Evolutionary conservation across 2,888 invertebrate genomes (phyloP).

Genomic region (Drosophila multiciliata): DNA sequence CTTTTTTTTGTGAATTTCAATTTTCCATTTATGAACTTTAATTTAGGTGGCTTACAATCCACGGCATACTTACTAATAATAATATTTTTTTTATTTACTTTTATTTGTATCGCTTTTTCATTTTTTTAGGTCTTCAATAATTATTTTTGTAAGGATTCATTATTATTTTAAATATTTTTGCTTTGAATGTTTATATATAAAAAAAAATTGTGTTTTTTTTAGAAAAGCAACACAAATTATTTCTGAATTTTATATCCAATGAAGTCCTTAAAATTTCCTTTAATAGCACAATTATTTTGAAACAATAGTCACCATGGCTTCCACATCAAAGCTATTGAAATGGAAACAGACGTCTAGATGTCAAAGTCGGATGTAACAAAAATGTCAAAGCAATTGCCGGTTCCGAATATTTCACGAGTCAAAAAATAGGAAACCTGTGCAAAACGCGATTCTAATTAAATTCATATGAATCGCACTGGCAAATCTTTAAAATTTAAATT

Average conservation of each 20-base stretch:
- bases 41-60: neutral
- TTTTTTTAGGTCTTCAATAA: neutral
- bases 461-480: constrained; percentile 52
- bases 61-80: neutral
- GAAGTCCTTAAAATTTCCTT: constrained; percentile 12
- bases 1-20: neutral
- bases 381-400: constrained; percentile 60
- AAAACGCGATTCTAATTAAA: constrained; percentile 77
- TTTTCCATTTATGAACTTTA: constrained; percentile 14
- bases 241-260: neutral
- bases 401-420: constrained; percentile 48
- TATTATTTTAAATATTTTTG: too few species aligned
- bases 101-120: neutral
- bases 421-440: constrained; percentile 69
- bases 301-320: constrained; percentile 9
- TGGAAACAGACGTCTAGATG: neutral
- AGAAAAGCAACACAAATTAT: neutral
- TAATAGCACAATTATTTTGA: constrained; percentile 2
- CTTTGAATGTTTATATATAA: neutral
- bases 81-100: constrained; percentile 15
- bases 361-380: constrained; percentile 13
- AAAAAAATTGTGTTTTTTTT: neutral
- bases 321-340: constrained; percentile 19
- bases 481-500: constrained; percentile 61
- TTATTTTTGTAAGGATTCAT: neutral